Base-by-base conservation (phyloP, 2,113 vertebrate genomes). In the Pyrgilauda ruficollis region DNA sequence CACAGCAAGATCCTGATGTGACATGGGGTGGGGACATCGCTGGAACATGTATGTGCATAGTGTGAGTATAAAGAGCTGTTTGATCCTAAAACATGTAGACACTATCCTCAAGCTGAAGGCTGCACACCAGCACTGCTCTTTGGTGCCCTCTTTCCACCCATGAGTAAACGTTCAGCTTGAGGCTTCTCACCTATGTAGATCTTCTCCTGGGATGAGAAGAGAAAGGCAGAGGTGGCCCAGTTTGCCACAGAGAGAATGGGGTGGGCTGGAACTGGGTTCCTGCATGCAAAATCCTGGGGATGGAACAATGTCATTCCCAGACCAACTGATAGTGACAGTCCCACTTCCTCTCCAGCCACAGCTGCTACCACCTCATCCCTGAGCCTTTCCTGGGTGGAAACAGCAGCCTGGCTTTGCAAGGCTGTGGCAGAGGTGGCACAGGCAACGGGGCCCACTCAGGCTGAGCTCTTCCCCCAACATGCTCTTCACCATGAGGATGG, bases 21-120 rank as follows among this genome's bases (percentile, higher is more conserved):
- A 6, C 2, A 0, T 31, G 30, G 33, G 20, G 66, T 63, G n/a
- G 31, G 43, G 46, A 58, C 13, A 7, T 56, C 0, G 0, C 27
- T 2, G 1, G 31, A 41, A 62, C 43, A 63, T 0, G 0, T 21
- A 12, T 1, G 0, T n/a, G 17, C 2, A 1, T 5, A 4, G 15
- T 39, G 79, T 24, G 59, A 72, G 15, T n/a, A 66, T 72, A 6
- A 87, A 46, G 53, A 21, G 14, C 43, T 83, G 30, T 39, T 66
- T 44, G 28, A 33, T 46, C 50, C n/a, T 2, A 5, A 44, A 24
- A 21, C 8, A 10, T 0, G 0, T 11, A n/a, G 46, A 39, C 37
- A 28, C 14, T 0, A 0, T 66, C 77, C 50, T 2, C 0, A 3
- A 81, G 37, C 50, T 56, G 74, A 76, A 52, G 44, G 33, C 33